These are phyloP conservation scores for Bombus pascuorum DNA, from an alignment of 1,140 invertebrate species.

Conservation along the genomic window DNA sequence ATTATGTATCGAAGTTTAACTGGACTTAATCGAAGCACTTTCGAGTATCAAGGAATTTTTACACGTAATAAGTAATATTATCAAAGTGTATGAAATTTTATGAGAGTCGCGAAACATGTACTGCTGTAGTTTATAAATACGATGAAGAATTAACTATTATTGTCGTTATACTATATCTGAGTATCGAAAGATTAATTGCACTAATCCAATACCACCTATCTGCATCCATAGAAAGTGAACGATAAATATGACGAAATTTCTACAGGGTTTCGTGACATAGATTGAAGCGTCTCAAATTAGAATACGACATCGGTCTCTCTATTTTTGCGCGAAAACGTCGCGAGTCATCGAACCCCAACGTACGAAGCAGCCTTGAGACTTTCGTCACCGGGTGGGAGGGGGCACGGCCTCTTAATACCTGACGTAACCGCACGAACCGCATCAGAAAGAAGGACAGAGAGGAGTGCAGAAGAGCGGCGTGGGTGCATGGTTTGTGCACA, in stretches of 20 bases:
- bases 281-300: not conserved
- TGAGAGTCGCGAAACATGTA: too few species aligned
- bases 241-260: not conserved
- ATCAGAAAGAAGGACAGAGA: slow-evolving; percentile 32
- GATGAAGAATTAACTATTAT: too few species aligned
- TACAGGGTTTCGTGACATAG: not conserved
- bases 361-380: slow-evolving; percentile 66
- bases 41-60: too few species aligned
- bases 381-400: slow-evolving; percentile 59
- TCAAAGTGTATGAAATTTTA: too few species aligned
- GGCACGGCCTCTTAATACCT: slow-evolving; percentile 66
- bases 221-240: not conserved
- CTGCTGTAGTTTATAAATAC: too few species aligned
- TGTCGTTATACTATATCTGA: too few species aligned
- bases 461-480: slow-evolving; percentile 28
- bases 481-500: slow-evolving; percentile 40
- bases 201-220: not conserved
- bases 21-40: too few species aligned
- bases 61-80: too few species aligned
- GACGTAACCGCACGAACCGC: slow-evolving; percentile 66
- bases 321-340: slow-evolving; percentile 56
- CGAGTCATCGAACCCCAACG: slow-evolving; percentile 63
- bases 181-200: too few species aligned
- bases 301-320: not conserved
- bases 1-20: too few species aligned